Evolutionary conservation across 92 coral and sea anemone species (phyloP).

Genomic region (Muricea muricata): DNA sequence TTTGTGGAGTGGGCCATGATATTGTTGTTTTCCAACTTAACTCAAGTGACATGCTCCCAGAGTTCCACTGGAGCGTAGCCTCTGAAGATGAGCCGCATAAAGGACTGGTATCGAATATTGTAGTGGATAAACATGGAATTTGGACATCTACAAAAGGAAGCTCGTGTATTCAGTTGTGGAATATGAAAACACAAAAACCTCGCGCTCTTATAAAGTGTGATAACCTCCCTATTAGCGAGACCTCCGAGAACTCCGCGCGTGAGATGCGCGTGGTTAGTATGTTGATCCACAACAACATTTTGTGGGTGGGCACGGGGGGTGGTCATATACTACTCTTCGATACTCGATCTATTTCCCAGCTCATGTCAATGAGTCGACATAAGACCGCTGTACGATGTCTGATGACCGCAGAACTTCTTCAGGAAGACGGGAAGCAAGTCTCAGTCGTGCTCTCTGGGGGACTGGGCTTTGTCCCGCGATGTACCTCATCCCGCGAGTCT

Average conservation of each 20-base stretch:
- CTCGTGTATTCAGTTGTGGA: slow-evolving; percentile 82
- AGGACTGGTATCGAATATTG: slow-evolving; percentile 84
- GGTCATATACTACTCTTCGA: slow-evolving; percentile 90
- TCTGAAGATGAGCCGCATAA: slow-evolving; percentile 60
- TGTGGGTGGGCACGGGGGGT: slow-evolving; percentile 94
- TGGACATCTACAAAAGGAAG: slow-evolving; percentile 89
- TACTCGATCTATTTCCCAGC: slow-evolving; percentile 70
- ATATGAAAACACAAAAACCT: slow-evolving; percentile 56
- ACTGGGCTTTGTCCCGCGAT: slow-evolving; percentile 89
- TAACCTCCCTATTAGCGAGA: slow-evolving; percentile 59
- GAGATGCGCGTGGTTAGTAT: slow-evolving; percentile 83
- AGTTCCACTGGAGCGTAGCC: slow-evolving; percentile 79
- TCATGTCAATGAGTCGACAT: slow-evolving; percentile 83
- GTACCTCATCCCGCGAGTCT: slow-evolving; percentile 57
- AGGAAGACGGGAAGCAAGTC: slow-evolving; percentile 66
- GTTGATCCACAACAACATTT: slow-evolving; percentile 69
- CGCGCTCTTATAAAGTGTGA: slow-evolving; percentile 81
- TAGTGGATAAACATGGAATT: slow-evolving; percentile 71
- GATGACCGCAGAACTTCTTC: slow-evolving; percentile 67
- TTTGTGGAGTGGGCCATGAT: slow-evolving; percentile 89
- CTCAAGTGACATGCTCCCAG: slow-evolving; percentile 45
- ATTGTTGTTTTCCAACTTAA: slow-evolving; percentile 69
- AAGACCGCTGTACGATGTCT: slow-evolving; percentile 92
- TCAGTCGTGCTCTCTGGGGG: slow-evolving; percentile 92
- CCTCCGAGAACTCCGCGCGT: slow-evolving; percentile 61